Conservation (phyloP, 2,888 invertebrate genomes). For the Gibbula magus region DNA sequence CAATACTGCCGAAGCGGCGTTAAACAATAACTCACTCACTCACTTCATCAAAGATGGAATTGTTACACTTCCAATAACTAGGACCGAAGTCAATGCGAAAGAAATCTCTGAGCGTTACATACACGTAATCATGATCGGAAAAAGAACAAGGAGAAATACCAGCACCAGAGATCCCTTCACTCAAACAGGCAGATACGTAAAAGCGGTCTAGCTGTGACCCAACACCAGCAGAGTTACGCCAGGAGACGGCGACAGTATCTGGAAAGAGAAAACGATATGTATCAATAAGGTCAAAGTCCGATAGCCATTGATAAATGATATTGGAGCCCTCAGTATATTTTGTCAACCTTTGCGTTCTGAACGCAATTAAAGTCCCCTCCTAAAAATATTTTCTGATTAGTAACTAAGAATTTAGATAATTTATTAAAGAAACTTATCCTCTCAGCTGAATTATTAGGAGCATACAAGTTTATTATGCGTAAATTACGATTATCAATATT, state of each 20-base stretch:
- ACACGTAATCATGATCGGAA: neutral
- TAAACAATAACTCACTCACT: too few relatives aligned
- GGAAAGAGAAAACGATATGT: neutral
- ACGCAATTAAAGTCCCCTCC: neutral
- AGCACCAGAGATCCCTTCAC: neutral
- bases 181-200: neutral
- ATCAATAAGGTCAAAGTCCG: neutral
- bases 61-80: constrained; percentile 13
- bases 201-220: neutral
- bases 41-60: neutral
- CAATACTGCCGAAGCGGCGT: too few relatives aligned
- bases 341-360: neutral
- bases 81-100: neutral
- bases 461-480: neutral
- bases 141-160: neutral
- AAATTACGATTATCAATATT: neutral
- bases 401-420: neutral
- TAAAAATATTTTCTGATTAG: neutral
- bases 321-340: neutral
- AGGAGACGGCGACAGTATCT: neutral
- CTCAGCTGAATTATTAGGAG: neutral
- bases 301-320: neutral
- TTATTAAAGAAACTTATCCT: neutral
- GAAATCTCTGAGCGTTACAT: neutral
- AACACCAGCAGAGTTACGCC: neutral